These are phyloP conservation scores for Hanleya hanleyi DNA, from an alignment of 2,888 invertebrate genomes.

Conservation along the genomic window DNA sequence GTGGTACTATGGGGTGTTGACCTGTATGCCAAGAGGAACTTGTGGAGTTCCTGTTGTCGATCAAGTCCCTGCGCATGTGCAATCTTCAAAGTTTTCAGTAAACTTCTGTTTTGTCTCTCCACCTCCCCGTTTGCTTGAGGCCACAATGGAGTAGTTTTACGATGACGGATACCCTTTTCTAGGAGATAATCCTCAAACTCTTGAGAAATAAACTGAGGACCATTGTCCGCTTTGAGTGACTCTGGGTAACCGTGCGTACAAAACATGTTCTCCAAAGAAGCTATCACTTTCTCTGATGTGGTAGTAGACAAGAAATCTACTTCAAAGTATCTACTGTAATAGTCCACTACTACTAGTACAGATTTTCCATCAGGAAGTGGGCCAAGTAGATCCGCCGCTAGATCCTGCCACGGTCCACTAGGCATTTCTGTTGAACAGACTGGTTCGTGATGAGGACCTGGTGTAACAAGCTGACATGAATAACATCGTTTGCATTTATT, in stretches of 20 bases:
- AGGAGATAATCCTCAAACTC: slow-evolving; percentile 28
- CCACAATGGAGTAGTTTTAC: slow-evolving; percentile 30
- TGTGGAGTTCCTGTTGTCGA: slow-evolving; percentile 21
- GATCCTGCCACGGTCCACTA: slow-evolving; percentile 20
- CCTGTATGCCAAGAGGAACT: slow-evolving; percentile 33
- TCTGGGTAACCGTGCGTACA: slow-evolving; percentile 28
- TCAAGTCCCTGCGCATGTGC: slow-evolving; percentile 28
- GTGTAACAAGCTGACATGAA: slow-evolving; percentile 24
- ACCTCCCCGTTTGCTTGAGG: slow-evolving; percentile 43
- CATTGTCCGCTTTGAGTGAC: slow-evolving; percentile 38
- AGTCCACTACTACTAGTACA: slow-evolving; percentile 25
- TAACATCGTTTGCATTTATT: slow-evolving; percentile 28
- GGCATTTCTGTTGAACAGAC: slow-evolving; percentile 18
- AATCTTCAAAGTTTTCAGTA: slow-evolving; percentile 40
- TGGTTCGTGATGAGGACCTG: slow-evolving; percentile 8
- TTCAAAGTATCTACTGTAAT: slow-evolving; percentile 20
- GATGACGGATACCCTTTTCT: slow-evolving; percentile 32
- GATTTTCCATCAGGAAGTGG: slow-evolving; percentile 27
- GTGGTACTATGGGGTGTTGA: slow-evolving; percentile 38
- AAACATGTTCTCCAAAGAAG: slow-evolving; percentile 7
- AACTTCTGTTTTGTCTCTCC: slow-evolving; percentile 38
- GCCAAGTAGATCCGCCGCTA: slow-evolving; percentile 29
- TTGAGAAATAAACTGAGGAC: slow-evolving; percentile 33
- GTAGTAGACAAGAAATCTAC: neutral
- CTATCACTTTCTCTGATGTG: slow-evolving; percentile 2